Evolutionary conservation across 2,888 invertebrate genomes (phyloP), one percentile per base, ranked within the genome.

Genomic region (Scrobipalpa costella): DNA sequence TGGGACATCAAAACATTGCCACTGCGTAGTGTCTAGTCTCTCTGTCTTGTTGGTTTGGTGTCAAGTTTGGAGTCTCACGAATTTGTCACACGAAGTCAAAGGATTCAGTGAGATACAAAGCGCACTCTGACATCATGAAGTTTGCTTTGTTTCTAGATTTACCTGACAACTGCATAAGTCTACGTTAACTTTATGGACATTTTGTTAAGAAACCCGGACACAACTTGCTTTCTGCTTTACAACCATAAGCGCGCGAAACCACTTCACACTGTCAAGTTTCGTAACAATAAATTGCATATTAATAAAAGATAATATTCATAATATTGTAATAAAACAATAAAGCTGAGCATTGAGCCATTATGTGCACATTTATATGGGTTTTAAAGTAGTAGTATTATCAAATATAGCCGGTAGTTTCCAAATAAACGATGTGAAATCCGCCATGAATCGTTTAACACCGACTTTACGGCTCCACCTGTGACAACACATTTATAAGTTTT

Each of bases 361-460:
- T 59, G n/a, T 7, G 13, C 44, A 59, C 52, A 33, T 52, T 52
- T 60, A 33, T 52, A 55, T 52, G 27, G 17, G 17, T 44, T 38
- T 63, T 57, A 34, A 47, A 44, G 47, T 58, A 7, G 13, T 63
- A 21, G 13, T 34, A 52, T 59, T 63, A 63, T 19, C 63, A 50
- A 63, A 59, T 63, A 52, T 50, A 60, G 58, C 40, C 49, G 19
- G 60, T 19, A 13, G 55, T 55, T 63, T 33, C 55, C 61, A 13
- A 63, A 61, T 36, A 57, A 36, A 58, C 19, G 36, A 15, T 33
- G 63, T 63, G 36, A 63, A 59, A 52, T 58, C 44, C 27, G 17
- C 61, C 50, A 61, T 64, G 64, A 64, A 64, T 64, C 64, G 38
- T 38, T 64, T 64, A 61, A 64, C 64, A 58, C 38, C 49, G 40